Conservation (phyloP, 2,888 invertebrate species). For the Balanococcus diminutus region DNA sequence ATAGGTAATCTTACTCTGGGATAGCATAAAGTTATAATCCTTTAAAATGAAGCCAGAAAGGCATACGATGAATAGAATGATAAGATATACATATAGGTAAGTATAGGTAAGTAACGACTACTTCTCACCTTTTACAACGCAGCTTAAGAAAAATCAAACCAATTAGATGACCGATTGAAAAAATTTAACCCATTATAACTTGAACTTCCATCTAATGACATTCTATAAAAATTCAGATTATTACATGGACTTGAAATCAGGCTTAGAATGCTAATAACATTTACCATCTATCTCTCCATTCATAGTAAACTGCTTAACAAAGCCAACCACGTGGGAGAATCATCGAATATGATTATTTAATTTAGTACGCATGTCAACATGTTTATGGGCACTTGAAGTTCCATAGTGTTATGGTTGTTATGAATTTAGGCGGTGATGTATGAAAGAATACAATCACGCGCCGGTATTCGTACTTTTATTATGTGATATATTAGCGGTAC, state of each 20-base stretch:
- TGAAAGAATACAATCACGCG: slow-evolving; percentile 41
- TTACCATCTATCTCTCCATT: slow-evolving; percentile 15
- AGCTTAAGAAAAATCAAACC: background rate
- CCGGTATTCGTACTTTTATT: slow-evolving; percentile 17
- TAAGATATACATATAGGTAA: no score
- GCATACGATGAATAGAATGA: no score
- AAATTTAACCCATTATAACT: background rate
- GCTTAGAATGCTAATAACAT: slow-evolving; percentile 22
- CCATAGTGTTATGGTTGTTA: slow-evolving; percentile 31
- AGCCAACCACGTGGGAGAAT: slow-evolving; percentile 41
- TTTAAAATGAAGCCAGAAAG: no score
- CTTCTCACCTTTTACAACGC: background rate
- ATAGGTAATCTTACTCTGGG: no score
- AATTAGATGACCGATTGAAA: background rate
- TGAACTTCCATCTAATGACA: background rate
- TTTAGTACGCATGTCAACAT: slow-evolving; percentile 39
- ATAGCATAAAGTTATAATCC: no score
- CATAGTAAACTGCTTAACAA: slow-evolving; percentile 10
- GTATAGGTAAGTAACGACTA: no score
- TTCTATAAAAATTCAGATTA: slow-evolving; percentile 9
- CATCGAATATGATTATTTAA: slow-evolving; percentile 39
- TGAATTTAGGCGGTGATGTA: slow-evolving; percentile 41
- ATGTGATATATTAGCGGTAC: slow-evolving; percentile 8
- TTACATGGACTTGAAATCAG: background rate
- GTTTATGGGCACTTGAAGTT: slow-evolving; percentile 28